Evolutionary conservation across 2,888 invertebrate genomes (phyloP).

Genomic region (Nomada goodeniana): DNA sequence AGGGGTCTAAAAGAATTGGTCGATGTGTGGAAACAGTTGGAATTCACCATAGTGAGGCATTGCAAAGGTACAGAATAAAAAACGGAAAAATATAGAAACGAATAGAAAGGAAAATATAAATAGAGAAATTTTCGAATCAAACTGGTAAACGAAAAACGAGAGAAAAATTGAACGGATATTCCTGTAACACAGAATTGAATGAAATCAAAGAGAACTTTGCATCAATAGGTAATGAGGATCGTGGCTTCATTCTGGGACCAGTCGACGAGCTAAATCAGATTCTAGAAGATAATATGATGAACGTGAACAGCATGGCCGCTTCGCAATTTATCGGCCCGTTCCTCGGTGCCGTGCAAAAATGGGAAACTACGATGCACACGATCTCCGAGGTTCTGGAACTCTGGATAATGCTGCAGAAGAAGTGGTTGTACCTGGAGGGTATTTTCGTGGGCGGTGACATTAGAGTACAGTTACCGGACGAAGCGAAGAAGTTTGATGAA

Average conservation of each 20-base stretch:
- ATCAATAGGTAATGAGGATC: slow-evolving; percentile 87
- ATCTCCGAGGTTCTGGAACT: slow-evolving; percentile 95
- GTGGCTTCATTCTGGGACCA: slow-evolving; percentile 92
- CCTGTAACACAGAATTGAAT: neutral
- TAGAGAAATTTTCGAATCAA: neutral
- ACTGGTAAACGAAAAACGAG: neutral
- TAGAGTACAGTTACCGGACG: slow-evolving; percentile 93
- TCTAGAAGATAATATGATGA: slow-evolving; percentile 95
- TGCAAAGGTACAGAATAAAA: slow-evolving; percentile 85
- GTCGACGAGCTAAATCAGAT: slow-evolving; percentile 93
- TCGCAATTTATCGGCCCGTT: slow-evolving; percentile 97
- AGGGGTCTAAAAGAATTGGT: slow-evolving; percentile 93
- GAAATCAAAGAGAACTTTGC: neutral
- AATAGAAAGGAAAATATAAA: neutral
- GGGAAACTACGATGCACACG: slow-evolving; percentile 92
- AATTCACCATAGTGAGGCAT: slow-evolving; percentile 89
- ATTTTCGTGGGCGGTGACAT: slow-evolving; percentile 97
- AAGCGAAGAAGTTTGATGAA: slow-evolving; percentile 95
- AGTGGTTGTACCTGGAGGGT: slow-evolving; percentile 96
- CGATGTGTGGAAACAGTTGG: slow-evolving; percentile 89
- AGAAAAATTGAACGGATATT: neutral
- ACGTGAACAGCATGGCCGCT: slow-evolving; percentile 95
- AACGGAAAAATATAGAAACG: neutral
- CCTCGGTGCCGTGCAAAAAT: slow-evolving; percentile 91
- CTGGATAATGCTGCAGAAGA: slow-evolving; percentile 94